phyloP scores from a whole-genome alignment of 53 echinoderm and acorn worm species.

The Holothuria scabra region DNA sequence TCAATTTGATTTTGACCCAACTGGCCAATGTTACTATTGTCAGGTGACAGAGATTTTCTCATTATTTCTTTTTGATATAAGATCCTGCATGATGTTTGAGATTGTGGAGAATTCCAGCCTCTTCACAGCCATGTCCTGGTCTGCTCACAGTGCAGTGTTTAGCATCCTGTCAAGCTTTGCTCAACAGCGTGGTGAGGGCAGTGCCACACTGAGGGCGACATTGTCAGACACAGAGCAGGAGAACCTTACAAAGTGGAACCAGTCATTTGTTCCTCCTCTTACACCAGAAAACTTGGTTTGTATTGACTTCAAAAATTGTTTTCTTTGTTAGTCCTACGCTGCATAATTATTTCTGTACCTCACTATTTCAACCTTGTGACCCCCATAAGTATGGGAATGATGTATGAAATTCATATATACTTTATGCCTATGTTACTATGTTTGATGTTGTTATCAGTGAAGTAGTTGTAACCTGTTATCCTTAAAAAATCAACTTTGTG shows the following conservation, averaged over 20 bases:
- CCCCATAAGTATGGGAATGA: too few relatives aligned
- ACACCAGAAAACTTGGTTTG: constrained; percentile 26
- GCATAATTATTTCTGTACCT: too few relatives aligned
- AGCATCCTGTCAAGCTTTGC: constrained; percentile 75
- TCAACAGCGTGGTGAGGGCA: constrained; percentile 59
- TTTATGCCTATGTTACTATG: too few relatives aligned
- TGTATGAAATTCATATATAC: too few relatives aligned
- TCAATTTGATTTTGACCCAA: too few relatives aligned
- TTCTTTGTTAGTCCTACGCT: neutral
- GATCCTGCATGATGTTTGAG: constrained; percentile 84
- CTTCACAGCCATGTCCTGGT: constrained; percentile 64
- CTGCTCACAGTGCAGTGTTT: constrained; percentile 82
- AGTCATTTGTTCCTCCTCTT: neutral
- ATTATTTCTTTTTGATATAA: neutral
- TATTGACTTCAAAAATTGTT: neutral
- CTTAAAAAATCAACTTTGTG: too few relatives aligned
- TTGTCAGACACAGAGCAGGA: constrained; percentile 75
- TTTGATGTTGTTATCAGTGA: too few relatives aligned
- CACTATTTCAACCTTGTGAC: too few relatives aligned
- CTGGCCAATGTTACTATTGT: too few relatives aligned
- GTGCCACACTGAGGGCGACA: constrained; percentile 63
- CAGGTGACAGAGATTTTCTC: neutral
- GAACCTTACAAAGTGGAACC: constrained; percentile 91
- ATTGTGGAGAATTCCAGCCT: constrained; percentile 66
- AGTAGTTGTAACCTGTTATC: too few relatives aligned